Evolutionary conservation across 2,888 invertebrate species (phyloP), one percentile per base, ranked within the genome.

Genomic region (Dasysyrphus albostriatus): DNA sequence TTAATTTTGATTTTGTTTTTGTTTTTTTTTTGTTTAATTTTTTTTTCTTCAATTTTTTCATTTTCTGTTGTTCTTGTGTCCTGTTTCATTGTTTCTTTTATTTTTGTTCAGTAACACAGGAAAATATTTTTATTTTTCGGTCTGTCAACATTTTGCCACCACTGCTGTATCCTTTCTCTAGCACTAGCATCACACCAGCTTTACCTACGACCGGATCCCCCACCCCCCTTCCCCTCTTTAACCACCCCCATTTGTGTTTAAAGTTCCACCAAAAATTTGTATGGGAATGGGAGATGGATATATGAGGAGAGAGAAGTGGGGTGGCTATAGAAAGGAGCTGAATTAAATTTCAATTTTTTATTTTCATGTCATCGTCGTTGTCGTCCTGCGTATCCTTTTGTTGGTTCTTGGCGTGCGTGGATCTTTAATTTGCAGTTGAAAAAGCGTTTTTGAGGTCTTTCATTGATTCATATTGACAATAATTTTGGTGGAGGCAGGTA

Each of bases 41-140:
- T 75, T 83, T 88, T 88, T 19, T 58, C 85, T 63, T 83, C 3
- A 24, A 24, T 5, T 76, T 81, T 83, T 72, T 88, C 69, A 29
- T n/a, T 37, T 82, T 39, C 61, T 83, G 88, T 69, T 88, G 75
- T 87, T 78, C 56, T 70, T 88, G 73, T 78, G 88, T 79, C 75
- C 76, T 74, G 78, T 65, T 87, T 78, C 69, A 77, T 58, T 80
- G 75, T 83, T 51, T 77, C 70, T 76, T 81, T 87, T 70, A 77
- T 88, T 84, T 84, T 84, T 84, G 88, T 69, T 81, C 73, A 84
- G 83, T 84, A 74, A 88, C 65, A 84, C 81, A 74, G 75, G 78
- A 87, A 87, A 87, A 87, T 87, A 87, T 87, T 87, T 87, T 87
- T 87, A 87, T 87, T 87, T 87, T 87, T 87, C 87, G 87, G 87